Evolutionary conservation across 1,140 invertebrate species (phyloP).

Genomic region (Eriosoma lanigerum): DNA sequence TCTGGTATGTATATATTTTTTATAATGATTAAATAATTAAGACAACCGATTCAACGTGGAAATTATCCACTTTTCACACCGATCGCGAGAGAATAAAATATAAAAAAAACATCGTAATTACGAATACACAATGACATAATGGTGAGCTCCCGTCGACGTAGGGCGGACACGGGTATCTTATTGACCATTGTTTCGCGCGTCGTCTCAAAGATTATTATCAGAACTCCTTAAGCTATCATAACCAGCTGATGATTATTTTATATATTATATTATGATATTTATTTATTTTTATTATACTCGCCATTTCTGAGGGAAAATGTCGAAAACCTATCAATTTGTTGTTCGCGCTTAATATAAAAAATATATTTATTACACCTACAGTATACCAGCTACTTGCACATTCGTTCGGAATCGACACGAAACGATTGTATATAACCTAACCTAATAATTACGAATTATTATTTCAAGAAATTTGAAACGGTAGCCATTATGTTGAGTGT

Average conservation of each 20-base stretch:
- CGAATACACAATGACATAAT: background rate
- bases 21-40: too few species aligned
- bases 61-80: constrained; percentile 24
- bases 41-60: constrained; percentile 2
- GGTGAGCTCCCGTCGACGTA: background rate
- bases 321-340: constrained; percentile 2
- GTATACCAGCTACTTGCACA: background rate
- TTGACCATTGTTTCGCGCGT: constrained; percentile 34
- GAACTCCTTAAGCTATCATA: constrained; percentile 1
- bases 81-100: background rate
- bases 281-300: background rate
- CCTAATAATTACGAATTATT: background rate
- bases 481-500: background rate
- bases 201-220: background rate
- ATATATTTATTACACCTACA: background rate
- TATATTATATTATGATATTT: background rate
- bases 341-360: background rate
- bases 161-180: background rate
- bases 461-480: constrained; percentile 20
- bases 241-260: background rate
- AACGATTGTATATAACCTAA: background rate
- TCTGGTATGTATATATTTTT: too few species aligned
- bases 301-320: background rate
- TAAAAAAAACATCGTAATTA: constrained; percentile 8
- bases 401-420: background rate